Base-by-base conservation (phyloP, 2,113 vertebrate species). In the Dasyprocta punctata region DNA sequence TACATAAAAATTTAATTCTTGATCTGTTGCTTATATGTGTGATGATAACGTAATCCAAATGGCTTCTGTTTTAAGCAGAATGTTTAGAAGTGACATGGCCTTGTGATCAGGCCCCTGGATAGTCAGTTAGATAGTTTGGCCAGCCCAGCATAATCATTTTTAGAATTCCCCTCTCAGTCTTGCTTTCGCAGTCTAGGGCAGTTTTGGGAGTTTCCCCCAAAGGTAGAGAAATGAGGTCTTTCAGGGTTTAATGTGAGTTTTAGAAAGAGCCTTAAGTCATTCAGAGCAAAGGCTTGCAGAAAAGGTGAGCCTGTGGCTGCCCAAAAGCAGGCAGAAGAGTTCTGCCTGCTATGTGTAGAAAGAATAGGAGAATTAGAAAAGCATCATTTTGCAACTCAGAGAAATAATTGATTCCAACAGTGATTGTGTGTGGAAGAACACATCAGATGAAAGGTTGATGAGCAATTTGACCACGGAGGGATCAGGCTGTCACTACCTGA, bases 351-450 rank as follows among this genome's bases (percentile, higher is more conserved):
- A 7, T 19, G 33, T 30, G 19, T 26, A 49, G 54, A 75, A 91
- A 49, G 65, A 95, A 84, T 61, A 49, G 93, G 14, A 75, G 52
- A 75, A 54, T 65, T 52, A 82, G 61, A 60, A 86, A 67, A 47
- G 88, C 36, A 30, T 26, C 33, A 47, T 83, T 91, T 91, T 58
- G 7, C 84, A 93, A 86, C 60, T 93, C 41, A 24, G 56, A 78
- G 54, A 56, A 96, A 86, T 83, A 65, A 91, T n/a, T 78, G 89
- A 91, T 96, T 61, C 56, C 3, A 78, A 56, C 86, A 77, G 56
- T 8, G 54, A 22, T 91, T 41, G 36, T 69, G 52, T 80, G 19
- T 19, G 67, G 87, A 73, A 78, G 49, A 89, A 54, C 86, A 89
- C 47, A 2, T 86, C 88, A 56, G 86, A 82, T 36, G 56, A 75